Conservation (phyloP, 2,113 vertebrate genomes). For the Proterorhinus semilunaris region DNA sequence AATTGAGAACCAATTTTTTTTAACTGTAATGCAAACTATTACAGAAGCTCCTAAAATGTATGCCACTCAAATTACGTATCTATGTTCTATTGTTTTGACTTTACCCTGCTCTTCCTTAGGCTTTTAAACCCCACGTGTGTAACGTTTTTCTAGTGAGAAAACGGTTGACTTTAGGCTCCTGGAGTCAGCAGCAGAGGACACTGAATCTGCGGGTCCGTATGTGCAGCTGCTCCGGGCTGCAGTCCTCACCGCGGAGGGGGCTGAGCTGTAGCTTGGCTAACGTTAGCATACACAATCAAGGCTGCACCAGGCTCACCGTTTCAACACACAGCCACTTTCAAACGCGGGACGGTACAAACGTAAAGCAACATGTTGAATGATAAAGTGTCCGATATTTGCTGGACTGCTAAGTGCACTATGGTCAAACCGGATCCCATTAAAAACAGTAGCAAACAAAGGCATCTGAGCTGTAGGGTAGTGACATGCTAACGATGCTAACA, state of each 20-base stretch:
- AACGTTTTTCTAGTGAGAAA: too few relatives aligned
- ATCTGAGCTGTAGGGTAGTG: constrained; percentile 34
- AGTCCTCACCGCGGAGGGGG: background rate
- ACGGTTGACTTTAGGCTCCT: too few relatives aligned
- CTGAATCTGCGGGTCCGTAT: too few relatives aligned
- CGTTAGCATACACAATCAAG: constrained; percentile 7
- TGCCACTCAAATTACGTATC: too few relatives aligned
- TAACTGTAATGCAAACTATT: too few relatives aligned
- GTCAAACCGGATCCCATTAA: constrained; percentile 28
- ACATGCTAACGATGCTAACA: constrained; percentile 41
- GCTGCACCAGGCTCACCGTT: background rate
- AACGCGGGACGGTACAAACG: background rate
- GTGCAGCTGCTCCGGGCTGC: too few relatives aligned
- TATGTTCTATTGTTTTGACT: too few relatives aligned
- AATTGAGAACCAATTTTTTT: too few relatives aligned
- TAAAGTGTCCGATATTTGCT: background rate
- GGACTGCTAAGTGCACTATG: constrained; percentile 1
- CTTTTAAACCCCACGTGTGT: too few relatives aligned
- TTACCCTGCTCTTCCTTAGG: too few relatives aligned
- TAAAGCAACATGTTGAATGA: background rate
- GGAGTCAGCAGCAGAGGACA: too few relatives aligned
- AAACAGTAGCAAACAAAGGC: constrained; percentile 72
- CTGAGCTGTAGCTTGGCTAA: constrained; percentile 32
- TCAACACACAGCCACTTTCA: background rate
- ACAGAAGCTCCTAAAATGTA: too few relatives aligned